Base-by-base conservation (phyloP, 2,888 invertebrate species). In the Protophormia terraenovae region DNA sequence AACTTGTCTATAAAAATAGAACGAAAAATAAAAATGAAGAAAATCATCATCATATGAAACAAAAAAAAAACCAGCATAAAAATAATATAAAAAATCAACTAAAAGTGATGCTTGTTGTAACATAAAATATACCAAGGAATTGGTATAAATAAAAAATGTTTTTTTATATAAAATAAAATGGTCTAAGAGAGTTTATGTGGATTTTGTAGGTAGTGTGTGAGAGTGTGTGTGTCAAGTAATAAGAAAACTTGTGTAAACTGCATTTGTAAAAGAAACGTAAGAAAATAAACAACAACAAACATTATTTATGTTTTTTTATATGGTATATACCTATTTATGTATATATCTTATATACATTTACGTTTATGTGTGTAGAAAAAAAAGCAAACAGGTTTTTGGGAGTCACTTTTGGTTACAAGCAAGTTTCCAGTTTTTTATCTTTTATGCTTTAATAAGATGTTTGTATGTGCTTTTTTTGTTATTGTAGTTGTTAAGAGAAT, bases 361-460 rank as follows among this genome's bases (percentile, higher is more conserved):
- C 24, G 58, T 58, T n/a, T 55, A 38, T 79, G 12, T 75, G 60
- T 75, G 83, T 85, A 78, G 81, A 84, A 79, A 87, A 88, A 86
- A 85, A 78, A 84, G 86, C 87, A 87, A 88, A 87, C 87, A 87
- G 88, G 88, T 88, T 88, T 88, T 87, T 87, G 79, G 86, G 85
- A 86, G 87, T 85, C 78, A 78, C 86, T 86, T 84, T 82, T 84
- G 84, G 87, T 86, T 86, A 78, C 50, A 86, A 73, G 64, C 80
- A 78, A 78, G 77, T 83, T 84, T 81, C 71, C 69, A 83, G 83
- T 80, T 86, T 60, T 82, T 67, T 82, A 64, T 62, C 66, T 71
- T 75, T 66, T 76, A 58, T 69, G 35, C 47, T 58, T 72, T 67
- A 53, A 19, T 35, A 19, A 35, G 35, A n/a, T 55, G 19, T 29